Conservation (phyloP, 2,888 invertebrate species). For the Eristalinus sepulchralis region DNA sequence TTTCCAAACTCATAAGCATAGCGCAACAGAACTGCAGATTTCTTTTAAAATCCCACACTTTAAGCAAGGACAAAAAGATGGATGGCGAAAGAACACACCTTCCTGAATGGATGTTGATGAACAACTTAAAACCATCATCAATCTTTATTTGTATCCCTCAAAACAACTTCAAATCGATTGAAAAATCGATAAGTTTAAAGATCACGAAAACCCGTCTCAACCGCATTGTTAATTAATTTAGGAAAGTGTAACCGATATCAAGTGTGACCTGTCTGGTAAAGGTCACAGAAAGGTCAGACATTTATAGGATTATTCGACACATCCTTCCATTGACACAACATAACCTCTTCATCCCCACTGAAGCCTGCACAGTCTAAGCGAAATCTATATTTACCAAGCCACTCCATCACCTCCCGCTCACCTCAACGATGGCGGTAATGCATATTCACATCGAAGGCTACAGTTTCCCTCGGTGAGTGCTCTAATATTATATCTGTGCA, state of each 20-base stretch:
- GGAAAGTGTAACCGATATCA: background rate
- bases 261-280: background rate
- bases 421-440: background rate
- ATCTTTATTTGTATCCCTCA: too few relatives aligned
- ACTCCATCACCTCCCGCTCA: background rate
- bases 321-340: background rate
- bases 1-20: too few relatives aligned
- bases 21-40: too few relatives aligned
- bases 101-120: too few relatives aligned
- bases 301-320: background rate
- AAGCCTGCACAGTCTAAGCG: background rate
- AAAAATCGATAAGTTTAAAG: too few relatives aligned
- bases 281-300: background rate
- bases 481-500: background rate
- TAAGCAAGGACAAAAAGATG: too few relatives aligned
- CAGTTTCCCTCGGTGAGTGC: background rate
- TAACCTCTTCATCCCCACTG: background rate
- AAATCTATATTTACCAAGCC: background rate
- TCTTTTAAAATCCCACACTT: too few relatives aligned
- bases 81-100: too few relatives aligned
- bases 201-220: too few relatives aligned
- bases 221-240: too few relatives aligned
- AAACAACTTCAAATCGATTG: too few relatives aligned
- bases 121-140: too few relatives aligned
- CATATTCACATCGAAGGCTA: background rate